Evolutionary conservation across 1,140 invertebrate species (phyloP), one percentile per base, ranked within the genome.

Genomic region (Agrypnia vestita): DNA sequence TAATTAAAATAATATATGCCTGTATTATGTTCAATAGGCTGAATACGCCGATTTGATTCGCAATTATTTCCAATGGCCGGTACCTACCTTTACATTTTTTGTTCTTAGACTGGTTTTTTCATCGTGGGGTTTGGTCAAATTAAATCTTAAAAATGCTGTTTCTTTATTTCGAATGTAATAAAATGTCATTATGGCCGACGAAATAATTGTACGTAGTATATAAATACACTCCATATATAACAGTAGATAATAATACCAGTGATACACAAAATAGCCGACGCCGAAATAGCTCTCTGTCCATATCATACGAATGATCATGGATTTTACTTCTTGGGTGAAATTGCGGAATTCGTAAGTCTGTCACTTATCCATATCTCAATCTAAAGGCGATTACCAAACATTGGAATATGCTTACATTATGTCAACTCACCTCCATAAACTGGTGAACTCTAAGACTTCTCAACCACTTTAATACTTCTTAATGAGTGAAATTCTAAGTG

Each of bases 161-260:
- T 46, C 62, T 67, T 67, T 67, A 67, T 67, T 67, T 44, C 62
- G 12, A 67, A 67, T 67, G 62, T 67, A 67, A 67, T 67, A 67
- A 67, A 67, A 67, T 67, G 62, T 67, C 62, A 67, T 67, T 67
- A 67, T 44, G 62, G 62, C 25, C 35, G 25, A 35, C 35, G 62
- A 67, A 67, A 67, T 67, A 67, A 67, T 67, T 67, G 62, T 64
- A 17, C 21, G 25, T 43, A 44, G 43, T 67, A 35, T 35, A 35
- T 35, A 72, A 55, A 53, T 13, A 72, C 46, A 51, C 43, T 72
- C 51, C 69, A 35, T 51, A 72, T 53, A 53, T 55, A 21, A 72
- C 47, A 19, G 69, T 49, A 53, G 69, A 51, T 25, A 51, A 67
- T 67, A 67, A 67, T 67, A 44, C 25, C 13, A 35, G 25, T 35